Conservation (phyloP, 2,113 vertebrate genomes). For the Jacana jacana region DNA sequence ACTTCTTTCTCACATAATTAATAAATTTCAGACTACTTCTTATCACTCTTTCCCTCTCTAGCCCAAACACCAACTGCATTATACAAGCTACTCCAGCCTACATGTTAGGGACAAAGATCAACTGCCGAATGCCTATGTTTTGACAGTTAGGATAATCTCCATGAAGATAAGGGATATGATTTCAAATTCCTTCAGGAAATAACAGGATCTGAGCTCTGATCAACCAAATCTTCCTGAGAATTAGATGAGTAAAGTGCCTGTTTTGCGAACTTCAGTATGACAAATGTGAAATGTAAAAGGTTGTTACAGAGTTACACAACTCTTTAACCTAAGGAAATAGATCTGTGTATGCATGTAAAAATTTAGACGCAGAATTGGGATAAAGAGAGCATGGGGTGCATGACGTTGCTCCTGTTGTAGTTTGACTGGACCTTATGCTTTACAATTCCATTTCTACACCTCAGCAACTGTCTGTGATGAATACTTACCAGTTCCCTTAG, state of each 20-base stretch:
- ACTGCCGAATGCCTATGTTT: background rate
- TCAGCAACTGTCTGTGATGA: rapidly evolving
- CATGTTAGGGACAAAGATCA: background rate
- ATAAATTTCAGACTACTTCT: background rate
- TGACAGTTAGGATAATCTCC: background rate
- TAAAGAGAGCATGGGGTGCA: background rate
- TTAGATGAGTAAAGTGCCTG: background rate
- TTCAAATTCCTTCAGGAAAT: background rate
- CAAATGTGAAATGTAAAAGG: background rate
- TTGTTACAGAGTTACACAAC: background rate
- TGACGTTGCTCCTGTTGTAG: background rate
- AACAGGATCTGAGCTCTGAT: background rate
- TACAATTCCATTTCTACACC: background rate
- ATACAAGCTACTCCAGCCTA: background rate
- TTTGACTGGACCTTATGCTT: background rate
- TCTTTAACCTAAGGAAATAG: background rate
- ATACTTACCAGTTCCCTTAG: background rate
- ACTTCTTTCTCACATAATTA: background rate
- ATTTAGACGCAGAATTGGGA: background rate
- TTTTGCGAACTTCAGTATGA: background rate
- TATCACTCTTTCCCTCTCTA: background rate
- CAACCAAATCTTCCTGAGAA: background rate
- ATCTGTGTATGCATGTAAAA: background rate
- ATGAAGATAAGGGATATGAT: background rate
- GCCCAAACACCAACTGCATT: background rate